These are phyloP conservation scores for Pheosia gnoma DNA, from an alignment of 2,888 invertebrate species.

Conservation along the genomic window DNA sequence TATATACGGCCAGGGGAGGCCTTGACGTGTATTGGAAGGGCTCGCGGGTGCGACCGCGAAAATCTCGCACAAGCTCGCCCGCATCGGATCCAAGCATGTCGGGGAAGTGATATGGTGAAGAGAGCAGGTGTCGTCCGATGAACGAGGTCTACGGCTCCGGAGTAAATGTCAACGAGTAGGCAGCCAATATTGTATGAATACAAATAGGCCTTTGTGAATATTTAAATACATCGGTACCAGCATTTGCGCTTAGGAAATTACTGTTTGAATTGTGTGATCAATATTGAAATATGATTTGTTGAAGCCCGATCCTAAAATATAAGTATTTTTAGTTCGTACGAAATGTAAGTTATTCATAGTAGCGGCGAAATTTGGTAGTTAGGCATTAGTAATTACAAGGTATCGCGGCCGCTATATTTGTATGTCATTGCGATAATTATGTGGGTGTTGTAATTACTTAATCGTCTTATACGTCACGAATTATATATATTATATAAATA, in stretches of 20 bases:
- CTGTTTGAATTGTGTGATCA: slow-evolving; percentile 18
- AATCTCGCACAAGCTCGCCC: slow-evolving; percentile 56
- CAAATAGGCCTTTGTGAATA: slow-evolving; percentile 35
- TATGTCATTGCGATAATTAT: not conserved
- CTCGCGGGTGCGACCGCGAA: slow-evolving; percentile 78
- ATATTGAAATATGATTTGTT: slow-evolving; percentile 16
- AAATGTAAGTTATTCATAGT: not conserved
- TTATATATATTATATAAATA: slow-evolving; percentile 1
- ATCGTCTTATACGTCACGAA: not conserved
- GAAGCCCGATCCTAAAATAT: not conserved
- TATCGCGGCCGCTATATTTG: not conserved
- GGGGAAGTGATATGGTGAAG: slow-evolving; percentile 70
- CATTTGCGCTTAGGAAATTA: slow-evolving; percentile 31
- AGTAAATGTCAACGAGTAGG: slow-evolving; percentile 67
- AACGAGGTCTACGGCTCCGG: slow-evolving; percentile 44
- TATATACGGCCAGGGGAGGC: slow-evolving; percentile 76
- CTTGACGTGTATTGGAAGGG: slow-evolving; percentile 82
- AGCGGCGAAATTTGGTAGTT: not conserved
- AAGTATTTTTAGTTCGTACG: not conserved
- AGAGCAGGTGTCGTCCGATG: slow-evolving; percentile 57
- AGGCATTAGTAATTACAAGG: not conserved
- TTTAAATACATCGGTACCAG: slow-evolving; percentile 29
- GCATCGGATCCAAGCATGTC: slow-evolving; percentile 59
- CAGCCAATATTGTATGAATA: slow-evolving; percentile 26
- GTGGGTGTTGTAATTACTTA: too few relatives aligned